These are phyloP conservation scores for Bovichtus variegatus DNA, from an alignment of 2,797 vertebrate genomes.

Conservation along the genomic window DNA sequence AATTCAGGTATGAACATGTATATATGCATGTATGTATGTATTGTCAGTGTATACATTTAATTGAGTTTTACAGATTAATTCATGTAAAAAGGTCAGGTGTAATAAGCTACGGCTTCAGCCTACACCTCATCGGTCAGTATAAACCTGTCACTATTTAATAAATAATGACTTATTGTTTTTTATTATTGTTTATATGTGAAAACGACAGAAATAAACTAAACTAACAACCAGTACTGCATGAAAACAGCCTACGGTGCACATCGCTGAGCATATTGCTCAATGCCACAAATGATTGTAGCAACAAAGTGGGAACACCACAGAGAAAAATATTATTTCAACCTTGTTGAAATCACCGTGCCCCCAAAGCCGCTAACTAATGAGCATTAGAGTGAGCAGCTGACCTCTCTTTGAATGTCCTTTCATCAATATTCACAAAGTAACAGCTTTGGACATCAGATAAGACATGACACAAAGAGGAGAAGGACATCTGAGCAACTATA, in stretches of 20 bases:
- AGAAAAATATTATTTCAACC: background rate
- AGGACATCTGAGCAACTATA: background rate
- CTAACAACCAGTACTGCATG: background rate
- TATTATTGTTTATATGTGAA: too few species aligned
- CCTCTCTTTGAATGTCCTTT: background rate
- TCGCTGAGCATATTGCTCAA: background rate
- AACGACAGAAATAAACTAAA: too few species aligned
- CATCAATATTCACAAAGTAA: constrained; percentile 12
- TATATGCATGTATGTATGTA: too few species aligned
- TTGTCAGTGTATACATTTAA: too few species aligned
- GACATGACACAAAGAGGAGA: background rate
- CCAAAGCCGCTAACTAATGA: background rate
- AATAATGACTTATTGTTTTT: too few species aligned
- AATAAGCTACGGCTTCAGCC: too few species aligned
- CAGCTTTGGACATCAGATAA: background rate
- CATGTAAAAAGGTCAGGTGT: too few species aligned
- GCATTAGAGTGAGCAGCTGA: background rate
- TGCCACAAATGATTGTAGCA: background rate
- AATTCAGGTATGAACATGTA: too few species aligned
- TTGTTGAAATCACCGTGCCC: background rate
- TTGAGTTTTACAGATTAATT: too few species aligned
- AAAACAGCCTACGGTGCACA: background rate
- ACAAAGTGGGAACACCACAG: background rate
- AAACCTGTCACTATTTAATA: too few species aligned
- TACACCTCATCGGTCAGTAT: too few species aligned